A percentile compares a stretch with the other conserved stretches of the same genome.
phyloP scores from a whole-genome alignment of 92 coral and sea anemone genomes.

The Phenganax subtilis region DNA sequence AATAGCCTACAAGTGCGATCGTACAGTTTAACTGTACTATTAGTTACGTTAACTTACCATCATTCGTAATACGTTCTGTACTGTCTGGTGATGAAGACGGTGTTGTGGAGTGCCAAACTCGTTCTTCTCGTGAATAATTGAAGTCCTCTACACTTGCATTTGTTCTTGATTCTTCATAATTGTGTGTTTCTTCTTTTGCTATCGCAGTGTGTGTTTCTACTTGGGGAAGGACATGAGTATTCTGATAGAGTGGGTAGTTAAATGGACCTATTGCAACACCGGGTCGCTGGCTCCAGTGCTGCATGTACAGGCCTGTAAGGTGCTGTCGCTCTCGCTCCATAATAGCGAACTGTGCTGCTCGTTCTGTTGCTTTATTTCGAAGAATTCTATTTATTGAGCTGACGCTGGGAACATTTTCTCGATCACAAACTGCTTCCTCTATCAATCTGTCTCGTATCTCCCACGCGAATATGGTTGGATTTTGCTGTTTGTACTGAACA shows the following conservation, averaged over 20 bases:
- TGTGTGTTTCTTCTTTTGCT: constrained; percentile 31
- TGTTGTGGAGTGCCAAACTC: constrained; percentile 40
- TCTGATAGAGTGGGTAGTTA: constrained; percentile 15
- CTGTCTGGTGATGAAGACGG: constrained; percentile 20
- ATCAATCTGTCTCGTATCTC: constrained; percentile 97
- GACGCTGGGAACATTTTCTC: constrained; percentile 95
- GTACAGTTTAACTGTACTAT: not conserved
- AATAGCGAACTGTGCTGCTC: constrained; percentile 99
- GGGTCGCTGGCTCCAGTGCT: constrained; percentile 51
- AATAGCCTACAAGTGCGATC: not conserved
- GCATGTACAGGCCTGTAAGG: constrained; percentile 83
- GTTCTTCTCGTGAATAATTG: constrained; percentile 30
- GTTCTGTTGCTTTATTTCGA: constrained; percentile 94
- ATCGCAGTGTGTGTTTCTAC: constrained; percentile 5
- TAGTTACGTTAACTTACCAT: constrained; percentile 31
- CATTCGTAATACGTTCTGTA: constrained; percentile 21
- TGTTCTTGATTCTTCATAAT: constrained; percentile 30
- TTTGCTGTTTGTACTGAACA: constrained; percentile 95
- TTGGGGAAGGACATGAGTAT: constrained; percentile 9
- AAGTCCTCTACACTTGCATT: constrained; percentile 23
- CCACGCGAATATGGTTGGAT: constrained; percentile 99
- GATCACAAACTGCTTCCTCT: constrained; percentile 94
- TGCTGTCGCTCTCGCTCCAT: constrained; percentile 97
- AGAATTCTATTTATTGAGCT: constrained; percentile 96
- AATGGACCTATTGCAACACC: constrained; percentile 26